phyloP scores from a whole-genome alignment of 2,113 vertebrate species.

The Clarias magur region DNA sequence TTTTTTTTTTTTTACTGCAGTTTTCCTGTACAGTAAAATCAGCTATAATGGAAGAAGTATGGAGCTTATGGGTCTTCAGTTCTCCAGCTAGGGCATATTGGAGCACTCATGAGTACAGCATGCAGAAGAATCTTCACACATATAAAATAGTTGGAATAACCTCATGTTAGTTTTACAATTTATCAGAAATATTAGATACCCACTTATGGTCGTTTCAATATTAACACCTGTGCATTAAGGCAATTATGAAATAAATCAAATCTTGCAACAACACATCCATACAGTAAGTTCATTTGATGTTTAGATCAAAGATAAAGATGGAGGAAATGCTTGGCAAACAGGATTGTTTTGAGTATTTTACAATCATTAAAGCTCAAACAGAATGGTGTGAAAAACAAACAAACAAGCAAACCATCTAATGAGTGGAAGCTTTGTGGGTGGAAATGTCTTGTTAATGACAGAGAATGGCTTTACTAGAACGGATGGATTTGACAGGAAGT shows the following conservation, averaged over 20 bases:
- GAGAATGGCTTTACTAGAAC: neutral
- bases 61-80: neutral
- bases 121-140: neutral
- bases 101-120: neutral
- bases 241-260: neutral
- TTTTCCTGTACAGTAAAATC: constrained; percentile 2
- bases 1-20: neutral
- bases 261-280: neutral
- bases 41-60: neutral
- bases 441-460: neutral
- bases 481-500: neutral
- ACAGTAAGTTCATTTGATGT: neutral
- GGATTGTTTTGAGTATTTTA: neutral
- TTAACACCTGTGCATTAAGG: neutral
- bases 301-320: neutral
- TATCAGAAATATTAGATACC: neutral
- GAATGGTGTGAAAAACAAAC: neutral
- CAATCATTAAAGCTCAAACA: neutral
- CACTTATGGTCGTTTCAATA: neutral
- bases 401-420: neutral
- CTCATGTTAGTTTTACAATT: neutral
- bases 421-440: neutral
- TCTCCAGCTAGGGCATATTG: neutral
- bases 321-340: neutral
- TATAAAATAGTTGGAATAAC: neutral